Base-by-base conservation (phyloP, 2,888 invertebrate genomes). In the Dascillus cervinus region DNA sequence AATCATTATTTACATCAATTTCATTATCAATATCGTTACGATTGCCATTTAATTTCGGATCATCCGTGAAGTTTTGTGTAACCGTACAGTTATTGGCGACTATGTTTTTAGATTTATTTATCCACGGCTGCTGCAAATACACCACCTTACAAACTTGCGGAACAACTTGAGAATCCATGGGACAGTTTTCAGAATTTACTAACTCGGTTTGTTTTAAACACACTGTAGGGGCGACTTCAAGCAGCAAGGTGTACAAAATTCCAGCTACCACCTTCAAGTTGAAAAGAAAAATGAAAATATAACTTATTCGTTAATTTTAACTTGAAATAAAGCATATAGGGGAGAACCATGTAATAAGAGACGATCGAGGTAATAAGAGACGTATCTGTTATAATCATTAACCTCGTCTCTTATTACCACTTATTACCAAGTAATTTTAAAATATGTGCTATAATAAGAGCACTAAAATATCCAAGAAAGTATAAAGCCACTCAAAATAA, bases 81-180 rank as follows among this genome's bases (percentile, higher is more conserved):
- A 64, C 59, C 2, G 79, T 79, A 52, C 82, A 82, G 50, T 82
- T 82, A 46, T 82, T 79, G 12, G 70, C 64, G 26, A 75, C 56
- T 33, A 82, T 67, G 8, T 74, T 68, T 50, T 77, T 73, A 24
- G 71, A 70, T 55, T 73, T 76, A 26, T 70, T 70, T 13, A 75
- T 53, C 79, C 82, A 81, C 1, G 78, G 77, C 49, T 77, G 75
- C 53, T 81, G 77, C 32, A 78, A 58, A 47, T 78, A 71, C 11
- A 73, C 69, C 39, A 82, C 58, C 44, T 72, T 71, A 55, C 82
- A 83, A 4, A 67, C 55, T 45, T 63, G 66, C 11, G 56, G 55
- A 13, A 49, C 46, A n/a, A 44, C 41, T 10, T 34, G 39, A 4
- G 43, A 33, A 13, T 50, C 43, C 26, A 53, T 41, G 3, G 52